Percentiles rank a stretch among this genome's conserved stretches.
phyloP scores from a whole-genome alignment of 2,113 vertebrate species.

The Pedionomus torquatus region DNA sequence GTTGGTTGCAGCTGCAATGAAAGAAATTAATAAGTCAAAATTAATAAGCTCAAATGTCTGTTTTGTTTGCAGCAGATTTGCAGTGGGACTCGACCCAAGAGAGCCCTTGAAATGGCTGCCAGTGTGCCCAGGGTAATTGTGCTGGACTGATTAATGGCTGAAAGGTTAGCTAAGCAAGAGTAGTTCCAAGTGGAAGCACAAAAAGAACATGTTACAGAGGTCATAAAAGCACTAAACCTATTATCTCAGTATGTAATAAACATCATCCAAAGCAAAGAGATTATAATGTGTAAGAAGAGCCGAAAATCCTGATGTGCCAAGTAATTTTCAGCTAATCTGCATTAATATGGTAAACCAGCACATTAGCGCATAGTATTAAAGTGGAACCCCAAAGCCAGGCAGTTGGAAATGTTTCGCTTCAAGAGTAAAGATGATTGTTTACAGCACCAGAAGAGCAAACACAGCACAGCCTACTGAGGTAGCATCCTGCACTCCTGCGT shows the following conservation, averaged over 20 bases:
- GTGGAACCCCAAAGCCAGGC: conserved; percentile 24
- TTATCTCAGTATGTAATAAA: conserved; percentile 40
- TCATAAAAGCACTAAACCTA: conserved; percentile 50
- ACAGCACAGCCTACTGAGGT: not conserved
- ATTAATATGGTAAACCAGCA: conserved; percentile 3
- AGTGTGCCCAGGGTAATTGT: not conserved
- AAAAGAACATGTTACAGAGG: not conserved
- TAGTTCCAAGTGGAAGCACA: not conserved
- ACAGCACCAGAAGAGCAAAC: conserved; percentile 19
- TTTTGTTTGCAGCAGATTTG: conserved; percentile 17
- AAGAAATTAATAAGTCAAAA: not conserved
- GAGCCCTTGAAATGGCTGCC: not conserved
- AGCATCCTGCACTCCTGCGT: not conserved
- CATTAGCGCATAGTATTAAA: conserved; percentile 35
- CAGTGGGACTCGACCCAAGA: not conserved
- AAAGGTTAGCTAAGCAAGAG: conserved; percentile 23
- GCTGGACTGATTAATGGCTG: not conserved
- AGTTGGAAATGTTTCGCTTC: not conserved
- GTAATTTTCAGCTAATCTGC: conserved; percentile 41
- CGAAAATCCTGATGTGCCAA: conserved; percentile 39
- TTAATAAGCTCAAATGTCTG: conserved; percentile 4
- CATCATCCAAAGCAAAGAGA: conserved; percentile 44
- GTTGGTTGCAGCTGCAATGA: not conserved
- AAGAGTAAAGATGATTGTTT: not conserved
- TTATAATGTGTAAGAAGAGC: not conserved